phyloP scores from a whole-genome alignment of 23 tunicate species.

The Botrylloides violaceus region DNA sequence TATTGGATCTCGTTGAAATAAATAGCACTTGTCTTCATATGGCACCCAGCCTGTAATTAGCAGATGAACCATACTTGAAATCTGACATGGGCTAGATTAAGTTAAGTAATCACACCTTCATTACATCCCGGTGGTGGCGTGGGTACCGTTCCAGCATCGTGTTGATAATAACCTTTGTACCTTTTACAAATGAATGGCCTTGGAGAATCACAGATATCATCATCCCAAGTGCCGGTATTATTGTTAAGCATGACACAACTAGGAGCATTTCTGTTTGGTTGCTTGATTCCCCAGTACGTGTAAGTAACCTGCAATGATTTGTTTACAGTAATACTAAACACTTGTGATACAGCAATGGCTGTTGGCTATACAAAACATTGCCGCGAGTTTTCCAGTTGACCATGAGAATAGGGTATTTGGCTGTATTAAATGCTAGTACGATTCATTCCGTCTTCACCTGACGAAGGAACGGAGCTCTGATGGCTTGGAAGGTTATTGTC shows the following conservation, averaged over 20 bases:
- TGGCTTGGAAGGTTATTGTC: no score
- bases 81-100: not conserved
- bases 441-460: no score
- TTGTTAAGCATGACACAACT: slow-evolving; percentile 47
- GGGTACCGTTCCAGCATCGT: slow-evolving; percentile 41
- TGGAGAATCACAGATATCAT: slow-evolving; percentile 34
- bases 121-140: slow-evolving; percentile 72
- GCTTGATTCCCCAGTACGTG: slow-evolving; percentile 55
- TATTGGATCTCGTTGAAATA: slow-evolving; percentile 42
- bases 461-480: no score
- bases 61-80: not conserved
- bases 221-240: slow-evolving; percentile 62
- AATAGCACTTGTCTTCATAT: slow-evolving; percentile 53
- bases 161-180: slow-evolving; percentile 52
- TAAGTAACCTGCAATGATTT: slow-evolving; percentile 60
- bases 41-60: slow-evolving; percentile 60
- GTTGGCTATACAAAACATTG: no score
- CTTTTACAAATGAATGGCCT: slow-evolving; percentile 65
- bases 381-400: no score
- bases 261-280: slow-evolving; percentile 49
- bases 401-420: no score
- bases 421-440: no score
- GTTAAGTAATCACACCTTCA: slow-evolving; percentile 29
- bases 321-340: no score
- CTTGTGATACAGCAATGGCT: no score